Evolutionary conservation across 1,140 invertebrate genomes (phyloP).

Genomic region (Drosophila parvula): DNA sequence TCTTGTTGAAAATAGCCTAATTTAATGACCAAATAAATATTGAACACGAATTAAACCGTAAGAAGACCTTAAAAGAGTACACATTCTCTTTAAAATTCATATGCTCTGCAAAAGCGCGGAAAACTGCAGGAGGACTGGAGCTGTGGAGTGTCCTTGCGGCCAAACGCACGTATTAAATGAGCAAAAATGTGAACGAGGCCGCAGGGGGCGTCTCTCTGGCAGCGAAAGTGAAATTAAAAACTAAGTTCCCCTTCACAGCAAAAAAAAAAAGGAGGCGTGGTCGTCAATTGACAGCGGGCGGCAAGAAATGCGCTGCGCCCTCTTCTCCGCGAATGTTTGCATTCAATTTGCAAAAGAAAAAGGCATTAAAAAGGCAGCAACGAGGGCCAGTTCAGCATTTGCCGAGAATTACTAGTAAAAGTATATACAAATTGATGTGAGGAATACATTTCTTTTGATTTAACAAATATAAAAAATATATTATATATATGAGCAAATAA

Average conservation of each 20-base stretch:
- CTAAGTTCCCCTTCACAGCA: constrained; percentile 54
- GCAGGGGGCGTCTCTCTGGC: constrained; percentile 15
- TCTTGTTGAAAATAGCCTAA: background rate
- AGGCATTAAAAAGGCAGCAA: constrained; percentile 20
- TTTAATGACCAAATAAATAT: background rate
- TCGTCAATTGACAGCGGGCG: constrained; percentile 60
- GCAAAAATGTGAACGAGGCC: constrained; percentile 54
- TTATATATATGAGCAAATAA: too few relatives aligned
- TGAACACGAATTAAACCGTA: too few relatives aligned
- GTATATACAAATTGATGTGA: too few relatives aligned
- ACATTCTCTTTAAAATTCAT: background rate
- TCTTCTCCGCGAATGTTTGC: constrained; percentile 45
- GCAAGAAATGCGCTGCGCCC: constrained; percentile 1
- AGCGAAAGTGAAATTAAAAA: constrained; percentile 77
- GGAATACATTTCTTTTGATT: too few relatives aligned
- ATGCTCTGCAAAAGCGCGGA: background rate
- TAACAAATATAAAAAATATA: background rate
- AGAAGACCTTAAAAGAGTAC: background rate
- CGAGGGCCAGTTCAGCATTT: constrained; percentile 13
- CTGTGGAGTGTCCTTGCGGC: constrained; percentile 64
- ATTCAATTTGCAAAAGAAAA: constrained; percentile 57
- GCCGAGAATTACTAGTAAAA: too few relatives aligned
- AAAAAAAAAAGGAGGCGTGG: constrained; percentile 38
- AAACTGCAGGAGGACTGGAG: constrained; percentile 18
- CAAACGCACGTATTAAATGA: constrained; percentile 68